Percentiles rank a stretch among this genome's conserved stretches.
Conservation (phyloP, 2,888 invertebrate species). For the Taphrorychus bicolor region DNA sequence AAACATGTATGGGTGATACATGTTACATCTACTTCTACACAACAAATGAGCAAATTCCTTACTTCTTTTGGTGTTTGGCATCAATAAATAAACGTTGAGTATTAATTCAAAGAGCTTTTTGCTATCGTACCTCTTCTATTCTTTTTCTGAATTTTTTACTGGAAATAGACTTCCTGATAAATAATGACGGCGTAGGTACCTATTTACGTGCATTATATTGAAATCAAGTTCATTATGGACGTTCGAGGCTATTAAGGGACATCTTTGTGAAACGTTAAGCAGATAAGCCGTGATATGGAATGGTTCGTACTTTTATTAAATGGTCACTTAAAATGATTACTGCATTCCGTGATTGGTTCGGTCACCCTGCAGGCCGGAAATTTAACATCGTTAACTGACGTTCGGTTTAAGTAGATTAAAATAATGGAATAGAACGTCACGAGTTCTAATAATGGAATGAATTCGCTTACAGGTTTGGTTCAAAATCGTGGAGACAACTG, state of each 20-base stretch:
- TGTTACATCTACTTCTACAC: too few relatives aligned
- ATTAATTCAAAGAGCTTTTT: too few relatives aligned
- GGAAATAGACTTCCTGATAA: neutral
- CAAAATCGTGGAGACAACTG: too few relatives aligned
- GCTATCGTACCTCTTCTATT: too few relatives aligned
- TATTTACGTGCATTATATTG: neutral
- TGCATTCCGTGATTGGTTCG: conserved; percentile 12
- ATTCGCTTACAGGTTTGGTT: too few relatives aligned
- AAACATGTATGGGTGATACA: too few relatives aligned
- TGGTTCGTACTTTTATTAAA: conserved; percentile 4
- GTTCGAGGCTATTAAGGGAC: neutral
- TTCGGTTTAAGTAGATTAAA: conserved; percentile 9
- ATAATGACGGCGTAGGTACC: neutral
- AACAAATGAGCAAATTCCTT: too few relatives aligned
- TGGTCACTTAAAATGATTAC: conserved; percentile 11
- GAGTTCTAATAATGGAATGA: neutral
- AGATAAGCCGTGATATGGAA: conserved; percentile 5
- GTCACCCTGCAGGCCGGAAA: conserved; percentile 14
- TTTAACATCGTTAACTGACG: conserved; percentile 14
- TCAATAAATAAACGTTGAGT: too few relatives aligned
- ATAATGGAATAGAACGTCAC: neutral
- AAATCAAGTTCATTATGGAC: neutral
- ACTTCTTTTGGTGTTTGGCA: too few relatives aligned
- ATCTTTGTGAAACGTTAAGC: conserved; percentile 1
- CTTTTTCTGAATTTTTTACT: too few relatives aligned